Conservation (phyloP, 2,888 invertebrate species). For the Pandemis heparana region DNA sequence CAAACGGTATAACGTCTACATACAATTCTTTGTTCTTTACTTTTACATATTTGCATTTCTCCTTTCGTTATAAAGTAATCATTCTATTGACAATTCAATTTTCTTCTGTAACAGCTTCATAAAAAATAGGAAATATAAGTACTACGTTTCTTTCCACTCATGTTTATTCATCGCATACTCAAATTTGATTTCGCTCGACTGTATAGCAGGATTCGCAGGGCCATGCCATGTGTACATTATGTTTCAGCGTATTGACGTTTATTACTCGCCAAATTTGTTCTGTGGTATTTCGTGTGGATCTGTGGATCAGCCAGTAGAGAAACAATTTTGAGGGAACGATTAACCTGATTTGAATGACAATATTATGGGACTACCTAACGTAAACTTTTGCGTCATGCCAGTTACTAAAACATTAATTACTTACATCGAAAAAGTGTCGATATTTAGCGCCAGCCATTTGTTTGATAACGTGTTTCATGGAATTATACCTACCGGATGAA, state of each 20-base stretch:
- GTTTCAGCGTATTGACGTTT: constrained; percentile 33
- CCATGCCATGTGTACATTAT: constrained; percentile 33
- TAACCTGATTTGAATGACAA: background rate
- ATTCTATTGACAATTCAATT: constrained; percentile 41
- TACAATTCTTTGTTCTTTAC: constrained; percentile 5
- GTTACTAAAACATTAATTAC: background rate
- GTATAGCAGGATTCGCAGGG: constrained; percentile 31
- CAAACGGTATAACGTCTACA: constrained; percentile 17
- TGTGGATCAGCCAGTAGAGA: constrained; percentile 10
- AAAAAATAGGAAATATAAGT: constrained; percentile 27
- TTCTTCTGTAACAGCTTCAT: constrained; percentile 27
- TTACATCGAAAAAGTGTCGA: background rate
- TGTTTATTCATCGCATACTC: constrained; percentile 39
- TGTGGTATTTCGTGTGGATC: constrained; percentile 10
- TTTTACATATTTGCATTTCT: constrained; percentile 29
- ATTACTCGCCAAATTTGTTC: constrained; percentile 32
- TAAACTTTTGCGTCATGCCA: background rate
- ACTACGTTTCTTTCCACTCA: constrained; percentile 34
- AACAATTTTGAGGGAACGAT: constrained; percentile 9
- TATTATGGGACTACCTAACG: background rate
- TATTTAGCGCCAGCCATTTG: background rate
- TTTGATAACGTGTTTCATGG: background rate
- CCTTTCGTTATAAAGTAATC: constrained; percentile 31
- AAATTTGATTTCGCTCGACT: constrained; percentile 36
- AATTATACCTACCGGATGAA: too few relatives aligned